A percentile compares a stretch with the other conserved stretches of the same genome.
Conservation (phyloP, 2,888 invertebrate genomes). For the Quadroppia sp. region DNA sequence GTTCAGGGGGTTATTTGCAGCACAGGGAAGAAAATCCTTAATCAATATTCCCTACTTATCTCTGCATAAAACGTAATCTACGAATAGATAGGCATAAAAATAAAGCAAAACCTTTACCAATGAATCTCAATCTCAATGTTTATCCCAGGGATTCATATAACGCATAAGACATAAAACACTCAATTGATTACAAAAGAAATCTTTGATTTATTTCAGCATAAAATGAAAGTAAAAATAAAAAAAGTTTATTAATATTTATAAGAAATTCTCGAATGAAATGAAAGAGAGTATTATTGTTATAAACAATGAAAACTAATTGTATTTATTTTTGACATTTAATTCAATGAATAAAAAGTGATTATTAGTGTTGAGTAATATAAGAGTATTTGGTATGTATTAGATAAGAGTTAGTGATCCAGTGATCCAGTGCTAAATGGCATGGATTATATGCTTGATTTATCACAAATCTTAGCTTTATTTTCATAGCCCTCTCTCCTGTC, state of each 20-base stretch:
- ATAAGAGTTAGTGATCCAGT: constrained; percentile 33
- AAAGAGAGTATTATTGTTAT: neutral
- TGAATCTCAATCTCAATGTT: neutral
- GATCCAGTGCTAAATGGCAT: constrained; percentile 31
- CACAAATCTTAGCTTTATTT: constrained; percentile 30
- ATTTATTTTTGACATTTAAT: neutral
- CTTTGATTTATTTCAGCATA: neutral
- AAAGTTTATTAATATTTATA: neutral
- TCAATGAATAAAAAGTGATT: constrained; percentile 21
- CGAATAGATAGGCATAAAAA: constrained; percentile 19
- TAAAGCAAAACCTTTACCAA: too few species aligned
- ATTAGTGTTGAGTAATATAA: constrained; percentile 3
- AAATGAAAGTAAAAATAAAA: neutral
- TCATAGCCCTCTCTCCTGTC: constrained; percentile 20
- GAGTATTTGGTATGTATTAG: neutral
- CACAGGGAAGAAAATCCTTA: neutral
- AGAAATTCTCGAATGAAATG: neutral
- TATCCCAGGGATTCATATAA: too few species aligned
- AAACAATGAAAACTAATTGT: neutral
- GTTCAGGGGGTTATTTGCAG: neutral
- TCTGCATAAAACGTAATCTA: neutral
- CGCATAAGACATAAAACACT: too few species aligned
- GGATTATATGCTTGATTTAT: constrained; percentile 38
- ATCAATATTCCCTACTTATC: constrained; percentile 24
- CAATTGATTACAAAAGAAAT: too few species aligned